Evolutionary conservation across 1,140 invertebrate genomes (phyloP).

Genomic region (Ylistrum balloti): DNA sequence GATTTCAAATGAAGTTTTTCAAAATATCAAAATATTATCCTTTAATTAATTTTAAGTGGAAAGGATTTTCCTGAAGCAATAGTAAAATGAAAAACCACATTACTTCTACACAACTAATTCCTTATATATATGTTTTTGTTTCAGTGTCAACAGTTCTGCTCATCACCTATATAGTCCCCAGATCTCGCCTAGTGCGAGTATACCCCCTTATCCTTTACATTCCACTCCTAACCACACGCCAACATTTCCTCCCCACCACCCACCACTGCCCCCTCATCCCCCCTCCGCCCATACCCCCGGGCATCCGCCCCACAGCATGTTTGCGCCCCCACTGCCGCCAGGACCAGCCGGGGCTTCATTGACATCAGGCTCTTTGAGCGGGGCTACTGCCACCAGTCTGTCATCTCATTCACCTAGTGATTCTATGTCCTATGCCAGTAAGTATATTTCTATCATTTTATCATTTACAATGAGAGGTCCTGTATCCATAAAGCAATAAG

Average conservation of each 20-base stretch:
- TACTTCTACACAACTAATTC: constrained; percentile 30
- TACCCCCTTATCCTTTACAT: constrained; percentile 63
- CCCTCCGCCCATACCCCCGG: constrained; percentile 84
- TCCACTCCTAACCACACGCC: constrained; percentile 77
- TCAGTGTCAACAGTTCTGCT: constrained; percentile 62
- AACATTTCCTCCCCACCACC: constrained; percentile 76
- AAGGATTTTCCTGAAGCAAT: no score
- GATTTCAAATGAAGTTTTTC: no score
- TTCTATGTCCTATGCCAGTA: constrained; percentile 69
- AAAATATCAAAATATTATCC: no score
- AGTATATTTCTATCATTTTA: constrained; percentile 46
- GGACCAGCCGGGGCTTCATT: constrained; percentile 73
- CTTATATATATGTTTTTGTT: constrained; percentile 54
- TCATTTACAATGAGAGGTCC: no score
- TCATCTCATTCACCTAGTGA: constrained; percentile 63
- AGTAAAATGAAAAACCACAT: no score
- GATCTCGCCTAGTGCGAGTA: constrained; percentile 62
- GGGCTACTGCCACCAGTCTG: constrained; percentile 53
- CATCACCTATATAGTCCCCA: constrained; percentile 64
- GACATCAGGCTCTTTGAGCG: constrained; percentile 83
- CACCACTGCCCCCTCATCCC: constrained; percentile 85
- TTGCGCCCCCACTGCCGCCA: constrained; percentile 80
- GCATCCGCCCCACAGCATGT: constrained; percentile 76
- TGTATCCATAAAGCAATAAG: no score
- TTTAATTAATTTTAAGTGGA: no score